Conservation (phyloP, 1,140 invertebrate genomes). For the Drosophila equinoxialis region DNA sequence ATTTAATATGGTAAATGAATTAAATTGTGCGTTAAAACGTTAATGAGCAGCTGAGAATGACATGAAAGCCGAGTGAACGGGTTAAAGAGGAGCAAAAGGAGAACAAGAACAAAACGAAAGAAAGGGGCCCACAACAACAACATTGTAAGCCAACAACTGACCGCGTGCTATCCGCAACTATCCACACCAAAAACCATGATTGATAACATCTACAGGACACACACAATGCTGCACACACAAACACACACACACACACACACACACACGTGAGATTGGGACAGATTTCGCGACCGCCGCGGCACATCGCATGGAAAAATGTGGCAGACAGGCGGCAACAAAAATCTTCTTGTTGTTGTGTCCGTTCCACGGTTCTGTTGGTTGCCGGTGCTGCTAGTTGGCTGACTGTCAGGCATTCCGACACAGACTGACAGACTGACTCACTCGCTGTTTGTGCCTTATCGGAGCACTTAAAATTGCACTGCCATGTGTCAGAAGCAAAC, state of each 20-base stretch:
- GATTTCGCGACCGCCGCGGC: slow-evolving; percentile 12
- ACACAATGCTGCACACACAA: slow-evolving; percentile 35
- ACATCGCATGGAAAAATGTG: slow-evolving; percentile 11
- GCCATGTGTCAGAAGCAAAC: slow-evolving; percentile 48
- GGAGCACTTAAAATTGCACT: slow-evolving; percentile 65
- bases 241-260: neutral
- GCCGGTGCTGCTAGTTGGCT: slow-evolving; percentile 28
- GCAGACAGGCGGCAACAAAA: slow-evolving; percentile 8
- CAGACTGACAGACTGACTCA: slow-evolving; percentile 8
- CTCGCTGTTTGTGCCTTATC: slow-evolving; percentile 59
- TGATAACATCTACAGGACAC: slow-evolving; percentile 74
- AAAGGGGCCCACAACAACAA: slow-evolving; percentile 37
- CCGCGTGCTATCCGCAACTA: slow-evolving; percentile 71
- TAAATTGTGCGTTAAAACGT: slow-evolving; percentile 67
- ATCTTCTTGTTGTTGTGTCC: neutral
- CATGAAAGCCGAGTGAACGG: neutral
- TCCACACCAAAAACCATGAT: slow-evolving; percentile 77
- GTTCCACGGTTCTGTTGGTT: slow-evolving; percentile 10
- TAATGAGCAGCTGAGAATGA: slow-evolving; percentile 52
- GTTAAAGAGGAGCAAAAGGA: neutral
- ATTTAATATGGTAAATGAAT: slow-evolving; percentile 48
- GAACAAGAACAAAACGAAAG: slow-evolving; percentile 2
- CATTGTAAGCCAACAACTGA: slow-evolving; percentile 57
- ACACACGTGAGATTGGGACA: slow-evolving; percentile 7
- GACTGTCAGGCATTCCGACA: neutral